phyloP scores from a whole-genome alignment of 2,888 invertebrate species.

The Orthosia cruda region DNA sequence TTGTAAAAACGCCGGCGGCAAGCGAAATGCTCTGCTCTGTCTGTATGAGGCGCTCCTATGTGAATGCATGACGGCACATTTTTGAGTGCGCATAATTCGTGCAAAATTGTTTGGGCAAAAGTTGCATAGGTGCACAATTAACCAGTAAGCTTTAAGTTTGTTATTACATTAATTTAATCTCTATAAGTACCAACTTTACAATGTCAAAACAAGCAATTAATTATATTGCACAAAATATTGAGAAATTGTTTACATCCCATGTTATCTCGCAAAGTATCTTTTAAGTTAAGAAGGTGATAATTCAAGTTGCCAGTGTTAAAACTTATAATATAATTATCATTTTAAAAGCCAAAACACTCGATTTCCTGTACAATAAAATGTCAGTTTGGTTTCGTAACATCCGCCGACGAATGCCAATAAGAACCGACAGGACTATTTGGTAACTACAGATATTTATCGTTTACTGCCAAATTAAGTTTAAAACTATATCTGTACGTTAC shows the following conservation, averaged over 20 bases:
- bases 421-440: conserved; percentile 64
- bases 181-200: neutral
- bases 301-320: conserved; percentile 25
- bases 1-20: conserved; percentile 67
- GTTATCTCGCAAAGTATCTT: conserved; percentile 12
- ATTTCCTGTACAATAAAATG: conserved; percentile 78
- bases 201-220: conserved; percentile 6
- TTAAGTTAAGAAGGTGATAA: conserved; percentile 32
- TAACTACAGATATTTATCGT: conserved; percentile 64
- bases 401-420: conserved; percentile 71
- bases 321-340: conserved; percentile 60
- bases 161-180: neutral
- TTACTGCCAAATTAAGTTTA: conserved; percentile 49
- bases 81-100: neutral
- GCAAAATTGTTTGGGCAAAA: conserved; percentile 13
- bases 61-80: conserved; percentile 16
- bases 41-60: conserved; percentile 30
- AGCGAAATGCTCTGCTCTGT: conserved; percentile 53
- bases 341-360: conserved; percentile 65
- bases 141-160: conserved; percentile 15
- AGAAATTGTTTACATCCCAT: conserved; percentile 26
- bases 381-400: conserved; percentile 75
- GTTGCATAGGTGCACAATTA: conserved; percentile 15
- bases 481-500: conserved; percentile 43
- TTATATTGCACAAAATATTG: neutral